Percentiles rank a stretch among this genome's conserved stretches.
Evolutionary conservation across 2,797 vertebrate genomes (phyloP).

Genomic region (Catharus ustulatus): DNA sequence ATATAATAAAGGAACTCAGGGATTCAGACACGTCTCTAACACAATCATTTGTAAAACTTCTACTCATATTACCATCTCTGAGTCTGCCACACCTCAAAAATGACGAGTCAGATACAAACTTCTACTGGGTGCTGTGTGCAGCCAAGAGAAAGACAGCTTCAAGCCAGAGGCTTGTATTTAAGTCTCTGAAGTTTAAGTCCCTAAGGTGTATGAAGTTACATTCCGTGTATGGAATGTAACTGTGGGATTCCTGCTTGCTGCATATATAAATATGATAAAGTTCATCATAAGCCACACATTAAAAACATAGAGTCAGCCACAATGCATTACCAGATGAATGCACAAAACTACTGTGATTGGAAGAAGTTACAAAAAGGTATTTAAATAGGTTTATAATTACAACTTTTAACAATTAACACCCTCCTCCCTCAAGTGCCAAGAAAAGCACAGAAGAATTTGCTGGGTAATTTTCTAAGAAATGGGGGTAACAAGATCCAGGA

Average conservation of each 20-base stretch:
- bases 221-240: slow-evolving; percentile 34
- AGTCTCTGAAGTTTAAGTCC: slow-evolving; percentile 48
- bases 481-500: neutral
- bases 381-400: neutral
- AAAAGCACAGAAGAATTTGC: neutral
- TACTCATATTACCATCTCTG: slow-evolving; percentile 51
- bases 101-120: slow-evolving; percentile 63
- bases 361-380: neutral
- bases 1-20: slow-evolving; percentile 69
- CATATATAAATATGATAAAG: neutral
- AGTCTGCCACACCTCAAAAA: slow-evolving; percentile 67
- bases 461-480: neutral
- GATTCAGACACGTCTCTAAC: slow-evolving; percentile 60
- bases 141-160: slow-evolving; percentile 60
- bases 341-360: neutral
- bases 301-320: neutral
- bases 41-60: slow-evolving; percentile 64
- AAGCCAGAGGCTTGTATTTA: slow-evolving; percentile 54
- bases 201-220: slow-evolving; percentile 54
- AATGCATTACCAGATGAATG: neutral
- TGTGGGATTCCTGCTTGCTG: neutral
- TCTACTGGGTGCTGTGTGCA: slow-evolving; percentile 59
- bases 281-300: neutral
- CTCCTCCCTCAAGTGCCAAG: neutral
- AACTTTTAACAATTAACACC: neutral